Base-by-base conservation (phyloP, 2,888 invertebrate genomes). In the Dione juno region DNA sequence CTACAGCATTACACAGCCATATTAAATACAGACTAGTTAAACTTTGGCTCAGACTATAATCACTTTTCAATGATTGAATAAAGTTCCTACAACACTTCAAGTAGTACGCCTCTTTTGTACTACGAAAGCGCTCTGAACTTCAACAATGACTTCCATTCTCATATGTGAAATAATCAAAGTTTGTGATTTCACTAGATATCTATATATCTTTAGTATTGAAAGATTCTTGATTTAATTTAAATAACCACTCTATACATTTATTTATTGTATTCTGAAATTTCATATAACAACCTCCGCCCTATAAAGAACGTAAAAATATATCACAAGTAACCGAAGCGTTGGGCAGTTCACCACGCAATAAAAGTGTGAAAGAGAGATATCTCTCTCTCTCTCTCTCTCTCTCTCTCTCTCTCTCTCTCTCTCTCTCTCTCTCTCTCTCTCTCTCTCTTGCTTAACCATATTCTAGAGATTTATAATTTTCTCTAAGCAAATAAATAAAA, bases 31-130 rank as follows among this genome's bases (percentile, higher is more conserved):
- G 19, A 58, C 19, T 21, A 41, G 43, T 59, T 21, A 8, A 59
- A 43, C 43, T 45, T 10, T 19, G 48, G 41, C 40, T 67, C 37
- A 48, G 48, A n/a, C 8, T 58, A 54, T 40, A 67, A 67, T 67
- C 37, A 19, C 41, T 59, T 58, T 52, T 57, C 54, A 66, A 66
- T 66, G 57, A 57, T 35, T 57, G 45, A 57, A 57, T 43, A 16
- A 66, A 66, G 54, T 66, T 66, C 40, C 35, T 58, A 67, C 50
- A 59, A 67, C 67, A 50, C 59, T 67, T 45, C n/a, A 35, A 58
- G 58, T 40, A 43, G 43, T 43, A 43, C 13, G 43, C 28, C 43
- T 43, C 43, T 61, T 43, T 45, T 61, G 59, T 61, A 45, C 10
- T 43, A 43, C n/a, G 28, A 45, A 61, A 14, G 28, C 43, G 59